Evolutionary conservation across 2,797 vertebrate species (phyloP), one percentile per base, ranked within the genome.

Genomic region (Rousettus madagascariensis): DNA sequence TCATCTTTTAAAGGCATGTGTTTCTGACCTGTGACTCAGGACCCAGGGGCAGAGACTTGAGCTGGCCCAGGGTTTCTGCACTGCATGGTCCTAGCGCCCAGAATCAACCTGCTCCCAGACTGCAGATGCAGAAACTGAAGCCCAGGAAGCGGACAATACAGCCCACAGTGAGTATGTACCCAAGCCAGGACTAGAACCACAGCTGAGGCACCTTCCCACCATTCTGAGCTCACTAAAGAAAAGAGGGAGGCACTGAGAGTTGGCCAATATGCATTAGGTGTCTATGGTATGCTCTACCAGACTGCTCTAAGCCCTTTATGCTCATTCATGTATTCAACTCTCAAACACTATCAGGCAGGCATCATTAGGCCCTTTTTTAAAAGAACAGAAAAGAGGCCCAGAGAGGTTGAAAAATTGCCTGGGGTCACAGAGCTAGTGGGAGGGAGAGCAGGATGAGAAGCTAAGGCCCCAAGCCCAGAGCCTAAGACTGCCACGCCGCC

Each of bases 331-430:
- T 5, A 6, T 13, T 55, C 84, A 41, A 2, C 19, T 63, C 80
- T 51, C 59, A 75, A 88, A 53, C 2, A 2, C 72, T 28, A 0
- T 3, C 57, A 43, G 13, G 66, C 71, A 33, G 71, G 8, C 17
- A n/a, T 61, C 46, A 2, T 41, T 26, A 78, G 38, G 51, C 22
- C 26, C 22, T 5, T 28, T 20, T 43, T 12, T 43, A 46, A 43
- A 17, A 20, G 33, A 91, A 17, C 43, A 80, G 49, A 41, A 49
- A 75, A 86, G 28, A 79, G 59, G 65, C 65, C 75, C 79, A 66
- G 87, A 84, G 55, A 68, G n/a, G 30, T 46, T 68, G 72, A 80
- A 57, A 72, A 77, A 71, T 26, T n/a, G 65, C 38, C 41, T 80
- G 55, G 55, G 57, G 19, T 59, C 77, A 88, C 71, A 84, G 8